Evolutionary conservation across 2,113 vertebrate species (phyloP).

Genomic region (Apteryx mantelli): DNA sequence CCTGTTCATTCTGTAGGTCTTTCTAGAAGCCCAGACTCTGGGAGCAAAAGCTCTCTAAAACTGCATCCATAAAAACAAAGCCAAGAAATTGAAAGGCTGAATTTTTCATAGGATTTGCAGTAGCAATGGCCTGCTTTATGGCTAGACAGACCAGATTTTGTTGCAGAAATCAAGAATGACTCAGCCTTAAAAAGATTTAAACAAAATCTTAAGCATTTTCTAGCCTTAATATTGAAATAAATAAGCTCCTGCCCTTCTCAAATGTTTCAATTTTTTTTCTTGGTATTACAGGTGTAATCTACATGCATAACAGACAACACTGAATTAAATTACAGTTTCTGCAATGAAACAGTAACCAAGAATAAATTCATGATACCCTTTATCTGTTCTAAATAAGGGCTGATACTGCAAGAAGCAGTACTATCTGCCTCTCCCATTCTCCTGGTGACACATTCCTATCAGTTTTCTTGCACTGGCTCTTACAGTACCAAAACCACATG

Average conservation of each 20-base stretch:
- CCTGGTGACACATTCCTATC: not conserved
- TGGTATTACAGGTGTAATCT: not conserved
- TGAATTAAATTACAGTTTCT: not conserved
- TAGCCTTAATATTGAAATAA: not conserved
- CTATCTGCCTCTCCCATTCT: not conserved
- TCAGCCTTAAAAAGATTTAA: not conserved
- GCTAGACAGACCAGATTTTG: not conserved
- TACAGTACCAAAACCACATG: not conserved
- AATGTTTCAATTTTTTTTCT: not conserved
- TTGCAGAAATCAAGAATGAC: not conserved
- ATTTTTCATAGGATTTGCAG: not conserved
- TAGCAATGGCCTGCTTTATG: not conserved
- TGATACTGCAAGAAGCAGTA: not conserved
- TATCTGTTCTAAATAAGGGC: no score
- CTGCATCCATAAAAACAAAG: not conserved
- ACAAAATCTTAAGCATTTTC: not conserved
- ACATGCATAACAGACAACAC: not conserved
- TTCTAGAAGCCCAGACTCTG: not conserved
- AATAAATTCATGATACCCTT: rapidly evolving
- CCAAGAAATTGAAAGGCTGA: not conserved
- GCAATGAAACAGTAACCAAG: not conserved
- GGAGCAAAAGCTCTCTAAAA: not conserved
- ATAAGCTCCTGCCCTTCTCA: not conserved
- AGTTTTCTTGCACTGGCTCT: not conserved
- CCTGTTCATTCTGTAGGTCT: not conserved